Conservation (phyloP, 2,797 vertebrate species). For the Gambusia yucatana region DNA sequence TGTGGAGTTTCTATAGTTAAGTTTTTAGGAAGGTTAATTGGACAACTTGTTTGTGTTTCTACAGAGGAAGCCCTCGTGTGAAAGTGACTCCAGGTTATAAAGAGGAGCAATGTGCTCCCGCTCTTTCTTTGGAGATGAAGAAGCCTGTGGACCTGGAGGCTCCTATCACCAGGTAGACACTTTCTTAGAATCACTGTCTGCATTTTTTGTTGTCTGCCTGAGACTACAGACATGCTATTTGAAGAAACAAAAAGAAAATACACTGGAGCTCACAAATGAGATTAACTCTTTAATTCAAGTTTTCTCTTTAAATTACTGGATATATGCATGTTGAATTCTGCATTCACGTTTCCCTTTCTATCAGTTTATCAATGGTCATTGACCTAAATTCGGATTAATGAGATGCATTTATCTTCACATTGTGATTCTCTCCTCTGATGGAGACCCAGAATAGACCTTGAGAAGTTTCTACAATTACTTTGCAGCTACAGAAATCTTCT, state of each 20-base stretch:
- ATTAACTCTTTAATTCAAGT: neutral
- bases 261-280: neutral
- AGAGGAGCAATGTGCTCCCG: conserved; percentile 96
- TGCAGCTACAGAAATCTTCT: conserved; percentile 17
- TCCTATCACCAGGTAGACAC: conserved; percentile 90
- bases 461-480: neutral
- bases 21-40: neutral
- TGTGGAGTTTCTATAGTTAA: neutral
- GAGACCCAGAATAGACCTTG: neutral
- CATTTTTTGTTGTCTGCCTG: conserved; percentile 21
- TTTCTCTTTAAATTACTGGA: neutral
- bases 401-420: conserved; percentile 23
- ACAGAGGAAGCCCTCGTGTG: conserved; percentile 91
- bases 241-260: conserved; percentile 9
- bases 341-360: neutral
- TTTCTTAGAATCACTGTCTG: neutral
- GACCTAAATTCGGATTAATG: conserved; percentile 4
- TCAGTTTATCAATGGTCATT: conserved; percentile 10
- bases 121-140: conserved; percentile 92
- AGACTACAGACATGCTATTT: neutral
- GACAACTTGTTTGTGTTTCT: conserved; percentile 16
- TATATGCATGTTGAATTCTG: neutral
- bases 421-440: neutral
- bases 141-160: conserved; percentile 95
- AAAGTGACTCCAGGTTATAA: conserved; percentile 93